phyloP scores from a whole-genome alignment of 2,888 invertebrate genomes.

The Gerosis bhagava region DNA sequence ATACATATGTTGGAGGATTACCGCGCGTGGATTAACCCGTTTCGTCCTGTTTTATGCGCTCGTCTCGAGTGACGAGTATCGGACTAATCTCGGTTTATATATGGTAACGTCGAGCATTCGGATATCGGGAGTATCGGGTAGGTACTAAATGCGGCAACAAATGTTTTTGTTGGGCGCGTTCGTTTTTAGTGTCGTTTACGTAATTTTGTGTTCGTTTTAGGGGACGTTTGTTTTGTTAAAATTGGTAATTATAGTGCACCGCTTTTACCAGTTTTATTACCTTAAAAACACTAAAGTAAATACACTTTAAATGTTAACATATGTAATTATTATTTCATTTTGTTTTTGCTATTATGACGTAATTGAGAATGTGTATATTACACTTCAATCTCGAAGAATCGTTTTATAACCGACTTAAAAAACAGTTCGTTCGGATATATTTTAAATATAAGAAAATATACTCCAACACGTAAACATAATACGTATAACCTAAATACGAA shows the following conservation, averaged over 20 bases:
- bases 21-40: slow-evolving; percentile 70
- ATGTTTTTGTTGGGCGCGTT: slow-evolving; percentile 41
- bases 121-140: slow-evolving; percentile 54
- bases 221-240: slow-evolving; percentile 2
- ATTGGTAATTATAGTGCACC: not conserved
- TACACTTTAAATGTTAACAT: no score
- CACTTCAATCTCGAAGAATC: no score
- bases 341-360: no score
- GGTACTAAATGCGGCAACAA: slow-evolving; percentile 55
- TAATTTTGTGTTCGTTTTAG: slow-evolving; percentile 13
- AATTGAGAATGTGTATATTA: no score
- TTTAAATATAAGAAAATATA: no score
- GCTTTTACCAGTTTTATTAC: no score
- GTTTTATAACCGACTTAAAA: no score
- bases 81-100: slow-evolving; percentile 70
- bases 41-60: slow-evolving; percentile 65
- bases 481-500: no score
- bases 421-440: no score
- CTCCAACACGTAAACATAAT: no score
- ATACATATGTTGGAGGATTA: slow-evolving; percentile 80
- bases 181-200: slow-evolving; percentile 45
- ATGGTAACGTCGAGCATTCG: slow-evolving; percentile 44
- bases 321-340: no score
- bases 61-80: slow-evolving; percentile 58
- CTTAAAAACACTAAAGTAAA: no score